Conservation (phyloP, 2,797 vertebrate species). For the Brachymystax lenok region DNA sequence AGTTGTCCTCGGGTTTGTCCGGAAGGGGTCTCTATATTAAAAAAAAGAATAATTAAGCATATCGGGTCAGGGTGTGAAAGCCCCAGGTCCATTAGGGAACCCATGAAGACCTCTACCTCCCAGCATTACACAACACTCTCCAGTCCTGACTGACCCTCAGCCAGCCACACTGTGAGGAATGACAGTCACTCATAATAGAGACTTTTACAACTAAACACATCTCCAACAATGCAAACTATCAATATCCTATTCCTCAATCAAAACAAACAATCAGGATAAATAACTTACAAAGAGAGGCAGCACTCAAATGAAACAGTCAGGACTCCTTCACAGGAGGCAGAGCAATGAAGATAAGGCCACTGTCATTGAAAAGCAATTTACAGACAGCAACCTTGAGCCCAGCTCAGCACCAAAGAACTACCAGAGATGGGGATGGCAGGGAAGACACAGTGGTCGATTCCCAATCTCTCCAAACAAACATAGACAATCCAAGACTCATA, state of each 20-base stretch:
- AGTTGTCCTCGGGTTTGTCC: too few relatives aligned
- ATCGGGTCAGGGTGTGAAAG: too few relatives aligned
- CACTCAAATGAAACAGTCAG: slow-evolving; percentile 14
- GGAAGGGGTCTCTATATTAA: too few relatives aligned
- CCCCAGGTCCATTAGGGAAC: too few relatives aligned
- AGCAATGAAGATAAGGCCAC: slow-evolving; percentile 32
- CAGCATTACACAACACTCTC: too few relatives aligned
- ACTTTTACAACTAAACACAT: background rate
- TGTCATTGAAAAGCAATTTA: slow-evolving; percentile 45
- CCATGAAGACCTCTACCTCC: too few relatives aligned
- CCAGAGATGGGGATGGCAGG: slow-evolving; percentile 31
- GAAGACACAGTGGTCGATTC: slow-evolving; percentile 11
- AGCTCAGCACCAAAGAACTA: slow-evolving; percentile 27
- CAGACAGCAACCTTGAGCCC: slow-evolving; percentile 29
- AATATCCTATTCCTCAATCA: slow-evolving; percentile 10
- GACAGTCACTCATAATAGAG: background rate
- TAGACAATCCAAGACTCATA: background rate
- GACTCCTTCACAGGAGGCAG: slow-evolving; percentile 20
- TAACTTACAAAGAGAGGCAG: slow-evolving; percentile 28
- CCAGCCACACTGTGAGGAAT: background rate
- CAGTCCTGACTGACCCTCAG: slow-evolving; percentile 2
- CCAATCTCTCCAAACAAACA: slow-evolving; percentile 22
- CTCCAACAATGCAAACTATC: slow-evolving; percentile 2
- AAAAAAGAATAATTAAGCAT: too few relatives aligned
- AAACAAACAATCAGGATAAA: slow-evolving; percentile 21